These are phyloP conservation scores for Lemur catta DNA, from an alignment of 2,797 vertebrate species.

Conservation along the genomic window DNA sequence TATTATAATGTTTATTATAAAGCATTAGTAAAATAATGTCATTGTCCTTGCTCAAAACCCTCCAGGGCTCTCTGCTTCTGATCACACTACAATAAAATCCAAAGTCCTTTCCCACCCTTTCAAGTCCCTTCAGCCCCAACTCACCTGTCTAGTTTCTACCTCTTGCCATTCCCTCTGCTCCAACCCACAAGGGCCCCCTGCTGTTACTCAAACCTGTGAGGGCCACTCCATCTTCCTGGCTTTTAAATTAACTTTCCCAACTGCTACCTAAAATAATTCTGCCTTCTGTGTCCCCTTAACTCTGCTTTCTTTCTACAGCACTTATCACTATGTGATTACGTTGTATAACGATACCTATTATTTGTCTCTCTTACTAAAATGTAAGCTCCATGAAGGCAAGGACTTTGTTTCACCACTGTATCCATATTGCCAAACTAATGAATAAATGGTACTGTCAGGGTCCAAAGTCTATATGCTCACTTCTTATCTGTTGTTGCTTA, in stretches of 20 bases:
- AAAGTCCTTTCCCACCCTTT: background rate
- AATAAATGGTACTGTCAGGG: background rate
- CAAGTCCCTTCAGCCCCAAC: background rate
- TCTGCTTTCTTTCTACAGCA: background rate
- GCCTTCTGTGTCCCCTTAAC: background rate
- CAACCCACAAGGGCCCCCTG: background rate
- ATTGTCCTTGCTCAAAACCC: background rate
- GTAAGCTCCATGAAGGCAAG: background rate
- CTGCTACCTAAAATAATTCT: background rate
- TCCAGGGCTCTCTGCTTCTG: background rate
- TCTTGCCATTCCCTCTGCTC: background rate
- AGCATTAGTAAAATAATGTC: background rate
- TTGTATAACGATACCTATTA: background rate
- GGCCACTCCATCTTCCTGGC: background rate
- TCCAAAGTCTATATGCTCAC: background rate
- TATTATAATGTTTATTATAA: conserved; percentile 39
- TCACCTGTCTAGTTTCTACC: background rate
- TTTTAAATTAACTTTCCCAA: background rate
- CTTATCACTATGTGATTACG: background rate
- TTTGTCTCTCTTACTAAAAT: background rate
- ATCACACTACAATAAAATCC: background rate
- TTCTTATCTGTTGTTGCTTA: background rate
- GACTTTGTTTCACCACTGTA: background rate
- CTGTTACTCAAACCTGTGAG: background rate
- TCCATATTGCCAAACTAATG: background rate